phyloP scores from a whole-genome alignment of 2,888 invertebrate genomes.

The Mamestra brassicae region DNA sequence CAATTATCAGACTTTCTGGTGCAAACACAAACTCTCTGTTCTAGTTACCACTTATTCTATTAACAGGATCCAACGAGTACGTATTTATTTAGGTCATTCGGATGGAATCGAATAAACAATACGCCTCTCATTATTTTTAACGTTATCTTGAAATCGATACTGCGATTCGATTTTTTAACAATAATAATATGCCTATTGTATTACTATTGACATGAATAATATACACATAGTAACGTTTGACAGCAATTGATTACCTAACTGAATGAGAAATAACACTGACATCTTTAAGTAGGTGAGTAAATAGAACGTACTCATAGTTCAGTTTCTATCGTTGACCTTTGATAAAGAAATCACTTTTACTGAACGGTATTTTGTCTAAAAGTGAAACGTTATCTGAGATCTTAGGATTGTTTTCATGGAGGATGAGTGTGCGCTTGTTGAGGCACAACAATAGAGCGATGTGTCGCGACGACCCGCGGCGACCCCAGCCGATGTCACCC shows the following conservation, averaged over 20 bases:
- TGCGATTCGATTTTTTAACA: conserved; percentile 36
- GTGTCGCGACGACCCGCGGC: conserved; percentile 50
- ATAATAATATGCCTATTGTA: conserved; percentile 52
- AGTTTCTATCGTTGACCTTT: conserved; percentile 76
- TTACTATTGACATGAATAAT: conserved; percentile 56
- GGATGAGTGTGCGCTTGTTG: conserved; percentile 79
- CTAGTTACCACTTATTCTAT: conserved; percentile 67
- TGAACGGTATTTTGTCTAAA: conserved; percentile 77
- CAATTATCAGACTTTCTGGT: conserved; percentile 67
- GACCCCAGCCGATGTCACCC: conserved; percentile 54
- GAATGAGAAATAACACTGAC: conserved; percentile 54
- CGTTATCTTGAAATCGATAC: conserved; percentile 55
- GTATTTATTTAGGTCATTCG: conserved; percentile 61
- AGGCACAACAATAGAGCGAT: conserved; percentile 61
- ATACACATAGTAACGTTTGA: conserved; percentile 56
- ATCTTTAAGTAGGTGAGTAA: conserved; percentile 55
- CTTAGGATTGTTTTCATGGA: conserved; percentile 81
- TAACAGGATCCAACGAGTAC: conserved; percentile 50
- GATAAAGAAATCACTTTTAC: conserved; percentile 78
- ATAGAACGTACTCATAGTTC: conserved; percentile 63
- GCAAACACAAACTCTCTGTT: conserved; percentile 64
- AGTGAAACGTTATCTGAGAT: conserved; percentile 80
- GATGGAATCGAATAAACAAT: conserved; percentile 43
- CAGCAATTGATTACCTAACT: conserved; percentile 65
- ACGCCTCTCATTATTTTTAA: conserved; percentile 38